These are phyloP conservation scores for Piaya cayana DNA, from an alignment of 2,113 vertebrate genomes.

Conservation along the genomic window DNA sequence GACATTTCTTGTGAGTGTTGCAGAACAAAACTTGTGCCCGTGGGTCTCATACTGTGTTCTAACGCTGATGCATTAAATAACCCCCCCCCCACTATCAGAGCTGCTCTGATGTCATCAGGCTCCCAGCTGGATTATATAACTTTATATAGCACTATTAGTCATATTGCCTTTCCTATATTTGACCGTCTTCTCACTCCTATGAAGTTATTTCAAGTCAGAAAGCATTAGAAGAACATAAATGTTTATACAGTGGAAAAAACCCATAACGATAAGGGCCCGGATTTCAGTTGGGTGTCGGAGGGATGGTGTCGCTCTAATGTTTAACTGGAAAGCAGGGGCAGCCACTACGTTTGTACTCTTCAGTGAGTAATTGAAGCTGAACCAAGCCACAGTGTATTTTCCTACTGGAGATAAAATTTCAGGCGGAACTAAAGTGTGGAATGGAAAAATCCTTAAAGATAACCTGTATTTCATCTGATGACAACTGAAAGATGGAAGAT, in stretches of 20 bases:
- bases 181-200: constrained; percentile 28
- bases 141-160: constrained; percentile 66
- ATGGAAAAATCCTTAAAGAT: neutral
- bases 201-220: constrained; percentile 48
- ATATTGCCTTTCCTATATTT: constrained; percentile 49
- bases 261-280: neutral
- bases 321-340: neutral
- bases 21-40: neutral
- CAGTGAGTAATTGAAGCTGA: neutral
- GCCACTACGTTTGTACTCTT: accelerated
- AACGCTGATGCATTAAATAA: constrained; percentile 32
- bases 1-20: neutral
- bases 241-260: constrained; percentile 53
- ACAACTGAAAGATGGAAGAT: too few species aligned
- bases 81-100: constrained; percentile 4
- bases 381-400: neutral
- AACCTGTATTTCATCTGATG: neutral
- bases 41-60: constrained; percentile 5
- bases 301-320: neutral
- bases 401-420: neutral
- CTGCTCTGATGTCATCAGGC: constrained; percentile 50
- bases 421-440: neutral
- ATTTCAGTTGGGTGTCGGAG: constrained; percentile 11
- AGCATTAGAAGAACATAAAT: constrained; percentile 19
- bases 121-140: constrained; percentile 61